Base-by-base conservation (phyloP, 2,113 vertebrate genomes). In the Zeus faber region DNA sequence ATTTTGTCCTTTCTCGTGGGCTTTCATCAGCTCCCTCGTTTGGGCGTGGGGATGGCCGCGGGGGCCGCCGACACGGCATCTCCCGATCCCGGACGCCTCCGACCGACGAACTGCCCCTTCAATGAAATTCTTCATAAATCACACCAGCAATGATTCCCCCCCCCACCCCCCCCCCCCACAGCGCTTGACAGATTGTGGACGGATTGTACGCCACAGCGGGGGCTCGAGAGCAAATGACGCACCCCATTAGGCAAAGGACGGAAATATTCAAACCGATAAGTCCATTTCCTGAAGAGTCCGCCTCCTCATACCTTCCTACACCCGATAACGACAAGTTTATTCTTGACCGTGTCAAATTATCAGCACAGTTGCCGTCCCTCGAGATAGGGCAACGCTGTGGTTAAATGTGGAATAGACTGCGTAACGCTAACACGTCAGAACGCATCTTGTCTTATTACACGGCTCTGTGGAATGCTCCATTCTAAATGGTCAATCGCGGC, bases 101-200 rank as follows among this genome's bases (percentile, higher is more conserved):
- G 80, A 89, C 77, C 88, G 86, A 88, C 87, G 91, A 87, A 87
- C 77, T 80, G 81, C 67, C 70, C 88, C 66, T 81, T 74, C 83
- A 71, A 84, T 79, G 78, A 84, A 85, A 84, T 79, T 86, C 86
- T 77, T 89, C 88, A 91, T 92, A 91, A 93, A 92, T 92, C 88
- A 90, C 60, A 73, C 70, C 80, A 84, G 76, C 87, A 89, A 88
- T 69, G 49, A n/a, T n/a, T n/a, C n/a, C n/a, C n/a, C n/a, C n/a
- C n/a, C n/a, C n/a, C n/a, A n/a, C n/a, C n/a, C n/a, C n/a, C n/a
- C n/a, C n/a, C n/a, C n/a, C n/a, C n/a, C n/a, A n/a, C n/a, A n/a
- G 73, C 76, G 48, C 68, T 79, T 88, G 90, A 91, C 81, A 89
- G 87, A 82, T 83, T 76, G 82, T 83, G 91, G 91, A 91, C 84